Evolutionary conservation across 2,113 vertebrate genomes (phyloP).

Genomic region (Eupsittula cactorum): DNA sequence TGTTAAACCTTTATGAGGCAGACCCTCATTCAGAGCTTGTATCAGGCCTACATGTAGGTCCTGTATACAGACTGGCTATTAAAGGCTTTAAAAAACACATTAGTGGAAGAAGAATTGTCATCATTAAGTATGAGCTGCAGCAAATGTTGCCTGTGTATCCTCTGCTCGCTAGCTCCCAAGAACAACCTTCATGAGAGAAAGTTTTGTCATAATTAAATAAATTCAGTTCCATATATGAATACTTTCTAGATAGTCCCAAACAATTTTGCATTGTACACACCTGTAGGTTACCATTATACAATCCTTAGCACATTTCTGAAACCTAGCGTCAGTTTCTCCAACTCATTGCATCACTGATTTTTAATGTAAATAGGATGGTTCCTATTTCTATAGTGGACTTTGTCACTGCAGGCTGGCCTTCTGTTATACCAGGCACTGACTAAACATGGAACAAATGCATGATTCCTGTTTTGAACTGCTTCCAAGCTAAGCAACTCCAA

Average conservation of each 20-base stretch:
- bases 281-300: background rate
- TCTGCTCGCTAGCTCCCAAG: background rate
- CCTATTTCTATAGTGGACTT: background rate
- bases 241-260: background rate
- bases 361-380: background rate
- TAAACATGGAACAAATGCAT: background rate
- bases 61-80: background rate
- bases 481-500: background rate
- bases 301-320: background rate
- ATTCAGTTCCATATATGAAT: background rate
- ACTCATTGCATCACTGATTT: background rate
- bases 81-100: background rate
- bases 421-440: background rate
- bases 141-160: background rate
- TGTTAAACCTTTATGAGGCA: background rate
- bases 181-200: background rate
- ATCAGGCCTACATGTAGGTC: accelerated
- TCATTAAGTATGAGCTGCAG: background rate
- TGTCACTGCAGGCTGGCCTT: background rate
- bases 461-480: background rate
- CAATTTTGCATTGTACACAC: background rate
- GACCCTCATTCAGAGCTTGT: background rate
- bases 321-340: background rate
- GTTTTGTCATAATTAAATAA: background rate
- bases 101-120: background rate